These are phyloP conservation scores for Polydrusus pterygomalis DNA, from an alignment of 2,888 invertebrate genomes.

Conservation along the genomic window DNA sequence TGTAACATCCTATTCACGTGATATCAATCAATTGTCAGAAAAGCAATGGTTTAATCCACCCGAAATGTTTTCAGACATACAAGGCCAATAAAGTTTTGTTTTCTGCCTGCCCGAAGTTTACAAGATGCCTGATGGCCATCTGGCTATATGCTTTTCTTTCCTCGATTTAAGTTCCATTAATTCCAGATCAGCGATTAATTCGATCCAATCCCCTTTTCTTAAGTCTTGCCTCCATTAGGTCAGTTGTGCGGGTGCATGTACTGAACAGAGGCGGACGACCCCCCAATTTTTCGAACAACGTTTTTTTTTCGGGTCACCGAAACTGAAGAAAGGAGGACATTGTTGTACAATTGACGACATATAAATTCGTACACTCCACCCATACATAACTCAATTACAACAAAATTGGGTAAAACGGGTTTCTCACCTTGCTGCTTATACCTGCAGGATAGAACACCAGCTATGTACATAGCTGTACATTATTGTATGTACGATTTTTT, in stretches of 20 bases:
- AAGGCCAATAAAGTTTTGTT: constrained; percentile 6
- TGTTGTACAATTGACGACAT: no score
- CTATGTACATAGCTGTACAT: no score
- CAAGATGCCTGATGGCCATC: constrained; percentile 32
- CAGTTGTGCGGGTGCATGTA: constrained; percentile 47
- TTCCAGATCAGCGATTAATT: constrained; percentile 51
- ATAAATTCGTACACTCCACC: no score
- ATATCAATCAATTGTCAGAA: constrained; percentile 5
- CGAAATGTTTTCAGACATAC: neutral
- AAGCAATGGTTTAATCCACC: neutral
- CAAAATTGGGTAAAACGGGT: no score
- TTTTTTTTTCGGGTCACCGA: no score
- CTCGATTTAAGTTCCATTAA: constrained; percentile 53
- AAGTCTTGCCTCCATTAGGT: constrained; percentile 45
- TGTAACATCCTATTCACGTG: no score
- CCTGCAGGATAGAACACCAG: no score
- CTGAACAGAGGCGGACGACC: constrained; percentile 31
- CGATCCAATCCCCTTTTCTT: constrained; percentile 49
- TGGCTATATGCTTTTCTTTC: constrained; percentile 38
- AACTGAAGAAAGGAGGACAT: no score
- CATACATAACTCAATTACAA: no score
- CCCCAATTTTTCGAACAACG: no score
- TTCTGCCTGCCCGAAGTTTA: constrained; percentile 20
- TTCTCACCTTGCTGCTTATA: no score
- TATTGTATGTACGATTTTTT: no score